Evolutionary conservation across 2,797 vertebrate species (phyloP).

Genomic region (Falco berigora): DNA sequence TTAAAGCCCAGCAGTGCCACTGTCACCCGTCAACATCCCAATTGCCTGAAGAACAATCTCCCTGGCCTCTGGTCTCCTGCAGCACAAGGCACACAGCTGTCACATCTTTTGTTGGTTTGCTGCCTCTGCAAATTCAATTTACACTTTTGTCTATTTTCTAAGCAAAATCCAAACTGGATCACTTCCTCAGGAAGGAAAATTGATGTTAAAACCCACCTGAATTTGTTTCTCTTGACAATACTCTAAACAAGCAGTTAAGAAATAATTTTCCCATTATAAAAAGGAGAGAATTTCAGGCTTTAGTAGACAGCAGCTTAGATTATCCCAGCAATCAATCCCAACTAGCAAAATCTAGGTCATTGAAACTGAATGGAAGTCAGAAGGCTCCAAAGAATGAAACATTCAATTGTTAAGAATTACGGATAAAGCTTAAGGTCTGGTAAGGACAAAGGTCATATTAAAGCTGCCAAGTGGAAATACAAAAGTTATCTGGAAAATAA

Average conservation of each 20-base stretch:
- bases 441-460: conserved; percentile 30
- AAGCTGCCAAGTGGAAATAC: conserved; percentile 10
- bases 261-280: not conserved
- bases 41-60: not conserved
- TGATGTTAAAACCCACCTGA: not conserved
- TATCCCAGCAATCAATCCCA: conserved; percentile 31
- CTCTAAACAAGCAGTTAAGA: conserved; percentile 25
- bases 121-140: not conserved
- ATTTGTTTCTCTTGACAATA: not conserved
- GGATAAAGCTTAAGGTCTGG: not conserved
- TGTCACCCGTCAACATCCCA: not conserved
- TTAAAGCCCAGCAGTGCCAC: not conserved
- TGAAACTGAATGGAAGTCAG: conserved; percentile 12
- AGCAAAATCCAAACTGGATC: not conserved
- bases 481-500: not conserved
- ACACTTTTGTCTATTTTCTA: not conserved
- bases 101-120: not conserved
- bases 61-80: not conserved
- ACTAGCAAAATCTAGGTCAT: conserved; percentile 52
- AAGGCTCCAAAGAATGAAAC: conserved; percentile 23
- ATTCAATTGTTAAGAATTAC: not conserved
- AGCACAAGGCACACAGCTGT: not conserved
- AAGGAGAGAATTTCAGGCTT: not conserved
- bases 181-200: not conserved
- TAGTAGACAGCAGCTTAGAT: conserved; percentile 15